A percentile compares a stretch with the other conserved stretches of the same genome.
phyloP scores from a whole-genome alignment of 2,888 invertebrate species.

The Drosophila anomalata region DNA sequence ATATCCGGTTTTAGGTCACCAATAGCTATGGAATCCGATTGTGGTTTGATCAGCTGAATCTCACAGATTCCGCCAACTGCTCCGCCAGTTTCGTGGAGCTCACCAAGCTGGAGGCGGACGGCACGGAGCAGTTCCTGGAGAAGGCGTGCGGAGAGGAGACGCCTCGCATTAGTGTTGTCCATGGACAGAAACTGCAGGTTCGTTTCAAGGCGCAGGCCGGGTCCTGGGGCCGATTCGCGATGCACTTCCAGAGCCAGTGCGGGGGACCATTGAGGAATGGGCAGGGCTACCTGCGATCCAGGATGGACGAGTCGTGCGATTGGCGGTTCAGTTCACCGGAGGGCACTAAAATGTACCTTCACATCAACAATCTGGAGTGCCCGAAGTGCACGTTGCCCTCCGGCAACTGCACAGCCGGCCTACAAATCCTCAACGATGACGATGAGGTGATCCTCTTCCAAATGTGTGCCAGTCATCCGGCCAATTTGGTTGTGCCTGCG shows the following conservation, averaged over 20 bases:
- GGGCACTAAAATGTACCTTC: constrained; percentile 67
- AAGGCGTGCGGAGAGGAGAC: constrained; percentile 86
- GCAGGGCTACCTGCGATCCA: constrained; percentile 68
- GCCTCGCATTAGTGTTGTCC: constrained; percentile 85
- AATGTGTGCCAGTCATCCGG: constrained; percentile 61
- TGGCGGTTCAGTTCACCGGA: constrained; percentile 59
- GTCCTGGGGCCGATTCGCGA: constrained; percentile 76
- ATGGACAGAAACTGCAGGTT: constrained; percentile 87
- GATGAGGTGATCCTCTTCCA: constrained; percentile 52
- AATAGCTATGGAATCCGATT: constrained; percentile 84
- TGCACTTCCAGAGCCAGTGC: constrained; percentile 63
- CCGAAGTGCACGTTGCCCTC: constrained; percentile 37
- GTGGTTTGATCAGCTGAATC: constrained; percentile 59
- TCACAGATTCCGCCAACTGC: constrained; percentile 85
- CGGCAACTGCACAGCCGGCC: constrained; percentile 56
- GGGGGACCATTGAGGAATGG: constrained; percentile 53
- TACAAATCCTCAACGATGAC: constrained; percentile 47
- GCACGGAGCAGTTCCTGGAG: constrained; percentile 84
- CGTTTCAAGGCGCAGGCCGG: constrained; percentile 86
- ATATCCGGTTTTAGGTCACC: constrained; percentile 80
- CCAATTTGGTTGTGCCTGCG: constrained; percentile 55
- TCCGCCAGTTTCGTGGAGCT: constrained; percentile 86
- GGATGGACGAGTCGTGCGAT: constrained; percentile 60
- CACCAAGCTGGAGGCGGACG: constrained; percentile 58
- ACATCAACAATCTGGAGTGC: constrained; percentile 76